Conservation (phyloP, 2,797 vertebrate species). For the Phataginus tetradactyla region DNA sequence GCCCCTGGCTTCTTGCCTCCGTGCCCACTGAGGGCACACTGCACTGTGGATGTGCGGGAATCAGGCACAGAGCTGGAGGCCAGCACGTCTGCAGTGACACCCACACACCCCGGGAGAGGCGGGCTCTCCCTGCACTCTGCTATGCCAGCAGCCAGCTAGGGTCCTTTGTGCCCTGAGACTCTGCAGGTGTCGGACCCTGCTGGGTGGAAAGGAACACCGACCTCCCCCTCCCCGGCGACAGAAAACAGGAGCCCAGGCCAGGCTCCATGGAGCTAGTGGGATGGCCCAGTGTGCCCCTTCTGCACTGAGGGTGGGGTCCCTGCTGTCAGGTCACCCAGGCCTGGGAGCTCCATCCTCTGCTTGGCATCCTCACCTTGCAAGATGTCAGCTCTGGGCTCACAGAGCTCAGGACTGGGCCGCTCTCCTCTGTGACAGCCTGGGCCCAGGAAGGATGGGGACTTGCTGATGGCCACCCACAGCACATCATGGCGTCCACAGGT, state of each 20-base stretch:
- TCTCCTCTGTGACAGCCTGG: neutral
- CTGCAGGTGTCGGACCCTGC: neutral
- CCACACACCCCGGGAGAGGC: neutral
- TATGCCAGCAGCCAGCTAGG: neutral
- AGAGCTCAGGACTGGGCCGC: neutral
- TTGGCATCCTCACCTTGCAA: neutral
- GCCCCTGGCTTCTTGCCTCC: neutral
- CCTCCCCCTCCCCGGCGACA: neutral
- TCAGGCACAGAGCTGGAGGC: neutral
- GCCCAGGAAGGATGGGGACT: accelerated
- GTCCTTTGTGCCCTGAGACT: neutral
- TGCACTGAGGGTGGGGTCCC: neutral
- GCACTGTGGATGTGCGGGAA: too few species aligned
- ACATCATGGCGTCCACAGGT: too few species aligned
- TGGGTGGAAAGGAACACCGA: neutral
- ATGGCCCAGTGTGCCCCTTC: neutral
- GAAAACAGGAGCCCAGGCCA: neutral
- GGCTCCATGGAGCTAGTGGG: neutral
- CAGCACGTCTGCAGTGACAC: neutral
- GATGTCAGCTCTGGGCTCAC: neutral
- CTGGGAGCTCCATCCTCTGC: neutral
- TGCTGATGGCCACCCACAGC: neutral
- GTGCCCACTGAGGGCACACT: neutral
- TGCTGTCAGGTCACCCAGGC: neutral
- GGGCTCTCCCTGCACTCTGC: neutral